phyloP scores from a whole-genome alignment of 2,888 invertebrate genomes.

The Pinctada fucata region DNA sequence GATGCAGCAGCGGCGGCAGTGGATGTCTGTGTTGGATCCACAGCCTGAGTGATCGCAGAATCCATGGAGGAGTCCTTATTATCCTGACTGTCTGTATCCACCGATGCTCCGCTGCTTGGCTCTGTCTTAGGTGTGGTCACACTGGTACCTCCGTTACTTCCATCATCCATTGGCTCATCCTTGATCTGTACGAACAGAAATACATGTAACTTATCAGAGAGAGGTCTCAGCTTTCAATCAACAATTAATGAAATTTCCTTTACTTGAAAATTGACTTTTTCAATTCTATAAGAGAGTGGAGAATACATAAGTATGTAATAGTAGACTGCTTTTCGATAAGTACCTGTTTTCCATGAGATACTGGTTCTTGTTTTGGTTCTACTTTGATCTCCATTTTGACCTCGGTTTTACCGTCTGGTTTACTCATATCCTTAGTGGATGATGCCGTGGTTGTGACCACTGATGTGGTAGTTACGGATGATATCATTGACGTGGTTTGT shows the following conservation, averaged over 20 bases:
- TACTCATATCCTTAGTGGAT: conserved; percentile 52
- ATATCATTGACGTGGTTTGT: conserved; percentile 37
- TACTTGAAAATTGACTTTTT: too few species aligned
- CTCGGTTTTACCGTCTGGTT: conserved; percentile 61
- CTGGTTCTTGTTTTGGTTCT: conserved; percentile 46
- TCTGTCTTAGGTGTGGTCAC: conserved; percentile 29
- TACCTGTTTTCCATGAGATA: conserved; percentile 22
- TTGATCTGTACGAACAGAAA: conserved; percentile 28
- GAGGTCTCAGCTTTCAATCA: too few species aligned
- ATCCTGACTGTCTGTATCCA: conserved; percentile 44
- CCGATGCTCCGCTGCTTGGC: conserved; percentile 18
- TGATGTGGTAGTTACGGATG: conserved; percentile 49
- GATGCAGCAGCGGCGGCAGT: conserved; percentile 35
- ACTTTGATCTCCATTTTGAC: conserved; percentile 59
- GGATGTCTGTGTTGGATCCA: conserved; percentile 43
- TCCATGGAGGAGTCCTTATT: conserved; percentile 31
- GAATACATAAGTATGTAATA: too few species aligned
- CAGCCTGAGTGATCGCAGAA: conserved; percentile 37
- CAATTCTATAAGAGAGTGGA: too few species aligned
- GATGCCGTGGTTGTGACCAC: conserved; percentile 61
- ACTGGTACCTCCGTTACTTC: conserved; percentile 9
- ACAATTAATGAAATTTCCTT: background rate
- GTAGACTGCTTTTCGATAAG: too few species aligned
- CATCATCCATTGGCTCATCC: conserved; percentile 32
- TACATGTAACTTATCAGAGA: too few species aligned